Conservation (phyloP, 2,888 invertebrate species). For the Ormyrus thymus region DNA sequence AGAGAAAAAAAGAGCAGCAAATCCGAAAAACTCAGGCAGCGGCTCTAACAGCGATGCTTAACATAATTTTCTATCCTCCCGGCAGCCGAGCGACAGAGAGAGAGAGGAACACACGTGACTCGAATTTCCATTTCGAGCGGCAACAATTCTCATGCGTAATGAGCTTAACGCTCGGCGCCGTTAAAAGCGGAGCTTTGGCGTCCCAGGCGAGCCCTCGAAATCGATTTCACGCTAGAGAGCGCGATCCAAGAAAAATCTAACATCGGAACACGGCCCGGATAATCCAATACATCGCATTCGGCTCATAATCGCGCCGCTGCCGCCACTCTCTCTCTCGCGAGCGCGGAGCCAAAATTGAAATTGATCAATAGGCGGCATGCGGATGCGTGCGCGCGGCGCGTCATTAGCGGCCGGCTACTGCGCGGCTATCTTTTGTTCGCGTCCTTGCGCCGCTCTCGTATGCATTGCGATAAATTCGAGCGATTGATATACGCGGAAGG, state of each 20-base stretch:
- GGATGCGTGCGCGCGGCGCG: slow-evolving; percentile 12
- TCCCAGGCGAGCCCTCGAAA: slow-evolving; percentile 42
- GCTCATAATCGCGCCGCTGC: slow-evolving; percentile 52
- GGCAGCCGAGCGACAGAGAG: too few relatives aligned
- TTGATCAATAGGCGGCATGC: slow-evolving; percentile 48
- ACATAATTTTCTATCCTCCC: slow-evolving; percentile 46
- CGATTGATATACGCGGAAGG: not conserved
- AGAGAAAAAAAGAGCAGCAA: not conserved
- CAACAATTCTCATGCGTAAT: slow-evolving; percentile 56
- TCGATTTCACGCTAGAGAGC: slow-evolving; percentile 54
- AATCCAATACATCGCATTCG: slow-evolving; percentile 24
- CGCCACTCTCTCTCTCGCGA: slow-evolving; percentile 17
- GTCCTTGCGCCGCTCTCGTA: not conserved
- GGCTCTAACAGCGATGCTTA: slow-evolving; percentile 33
- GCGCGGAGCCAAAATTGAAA: slow-evolving; percentile 45
- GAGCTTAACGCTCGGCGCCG: slow-evolving; percentile 51
- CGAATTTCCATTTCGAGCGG: slow-evolving; percentile 53
- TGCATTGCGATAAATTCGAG: slow-evolving; percentile 11
- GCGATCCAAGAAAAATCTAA: slow-evolving; percentile 52
- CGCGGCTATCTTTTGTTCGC: slow-evolving; percentile 23
- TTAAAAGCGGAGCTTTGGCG: slow-evolving; percentile 45
- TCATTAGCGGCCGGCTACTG: slow-evolving; percentile 25
- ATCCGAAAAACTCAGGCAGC: not conserved
- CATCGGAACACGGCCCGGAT: slow-evolving; percentile 18
- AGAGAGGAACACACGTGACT: slow-evolving; percentile 28